Base-by-base conservation (phyloP, 1,140 invertebrate species). In the Apis cerana region DNA sequence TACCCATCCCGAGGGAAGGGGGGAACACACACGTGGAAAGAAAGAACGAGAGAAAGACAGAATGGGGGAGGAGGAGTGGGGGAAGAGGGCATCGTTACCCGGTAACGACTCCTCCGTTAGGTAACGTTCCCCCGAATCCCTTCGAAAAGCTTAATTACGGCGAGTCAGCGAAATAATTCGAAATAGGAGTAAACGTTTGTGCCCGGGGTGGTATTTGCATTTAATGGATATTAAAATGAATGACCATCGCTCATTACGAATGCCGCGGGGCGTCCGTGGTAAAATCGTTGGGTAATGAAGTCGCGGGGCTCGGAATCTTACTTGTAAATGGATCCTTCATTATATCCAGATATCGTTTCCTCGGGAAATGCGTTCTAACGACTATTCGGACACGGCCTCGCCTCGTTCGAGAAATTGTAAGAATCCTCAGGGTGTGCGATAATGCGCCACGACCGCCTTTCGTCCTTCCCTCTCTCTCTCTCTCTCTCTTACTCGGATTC, bases 161-260 rank as follows among this genome's bases (percentile, higher is more conserved):
- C 68, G 88, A 85, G 86, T 87, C 91, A 83, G 84, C 84, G 89
- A 92, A 93, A 93, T 91, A 92, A 92, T 90, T 92, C 91, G 92
- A 92, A 91, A 92, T 92, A 90, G 89, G 91, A 92, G 89, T 91
- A 92, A 93, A 93, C 91, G 92, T 91, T 92, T 91, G 92, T 90
- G 91, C 90, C 90, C 90, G 90, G 90, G 33, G 86, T 85, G 91
- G 91, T 89, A 94, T 94, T 93, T 93, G 91, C 92, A 94, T 93
- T 94, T 93, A 94, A 93, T 94, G 91, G 92, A 94, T 93, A 94
- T 94, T 93, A 93, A 93, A 94, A 94, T 94, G 92, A 94, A 94
- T 94, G 92, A 93, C 92, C 92, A 92, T 92, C 92, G 90, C 90
- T 93, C 92, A 93, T 94, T 94, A 93, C 90, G 90, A 93, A 94